These are phyloP conservation scores for Diorhabda carinulata DNA, from an alignment of 1,140 invertebrate species.

Conservation along the genomic window DNA sequence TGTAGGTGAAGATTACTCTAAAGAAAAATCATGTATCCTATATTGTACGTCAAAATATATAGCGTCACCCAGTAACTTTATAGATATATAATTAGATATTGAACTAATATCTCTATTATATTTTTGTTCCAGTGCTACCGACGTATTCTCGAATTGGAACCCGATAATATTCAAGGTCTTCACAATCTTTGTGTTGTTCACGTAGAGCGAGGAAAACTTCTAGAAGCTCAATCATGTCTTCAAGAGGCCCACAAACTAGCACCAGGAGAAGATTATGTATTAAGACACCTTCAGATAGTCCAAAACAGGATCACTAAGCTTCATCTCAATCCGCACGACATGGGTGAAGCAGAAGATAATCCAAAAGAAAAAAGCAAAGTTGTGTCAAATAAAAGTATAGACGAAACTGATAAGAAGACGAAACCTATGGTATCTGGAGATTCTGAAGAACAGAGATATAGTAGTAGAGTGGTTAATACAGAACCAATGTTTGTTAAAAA, in stretches of 20 bases:
- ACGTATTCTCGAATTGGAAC: conserved; percentile 80
- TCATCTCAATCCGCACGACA: conserved; percentile 35
- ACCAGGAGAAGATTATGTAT: conserved; percentile 85
- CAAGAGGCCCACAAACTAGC: conserved; percentile 73
- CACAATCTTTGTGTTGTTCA: conserved; percentile 96
- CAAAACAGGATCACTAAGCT: conserved; percentile 60
- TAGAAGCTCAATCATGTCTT: conserved; percentile 79
- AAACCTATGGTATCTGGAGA: conserved; percentile 44
- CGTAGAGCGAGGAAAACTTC: conserved; percentile 83
- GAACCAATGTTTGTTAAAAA: conserved; percentile 47
- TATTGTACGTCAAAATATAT: too few relatives aligned
- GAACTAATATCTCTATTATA: background rate
- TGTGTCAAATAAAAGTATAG: conserved; percentile 44
- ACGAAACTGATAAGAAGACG: conserved; percentile 43
- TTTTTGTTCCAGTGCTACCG: conserved; percentile 70
- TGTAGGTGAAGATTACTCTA: too few relatives aligned
- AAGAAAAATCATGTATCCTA: too few relatives aligned
- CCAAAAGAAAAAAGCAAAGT: conserved; percentile 40
- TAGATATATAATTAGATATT: too few relatives aligned
- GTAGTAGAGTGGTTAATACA: conserved; percentile 46
- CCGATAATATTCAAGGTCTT: conserved; percentile 88
- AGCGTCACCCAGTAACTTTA: too few relatives aligned
- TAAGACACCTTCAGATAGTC: conserved; percentile 82
- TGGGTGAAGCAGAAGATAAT: conserved; percentile 26
- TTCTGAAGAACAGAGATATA: conserved; percentile 45